Base-by-base conservation (phyloP, 2,888 invertebrate genomes). In the Trachelus iudaicus region DNA sequence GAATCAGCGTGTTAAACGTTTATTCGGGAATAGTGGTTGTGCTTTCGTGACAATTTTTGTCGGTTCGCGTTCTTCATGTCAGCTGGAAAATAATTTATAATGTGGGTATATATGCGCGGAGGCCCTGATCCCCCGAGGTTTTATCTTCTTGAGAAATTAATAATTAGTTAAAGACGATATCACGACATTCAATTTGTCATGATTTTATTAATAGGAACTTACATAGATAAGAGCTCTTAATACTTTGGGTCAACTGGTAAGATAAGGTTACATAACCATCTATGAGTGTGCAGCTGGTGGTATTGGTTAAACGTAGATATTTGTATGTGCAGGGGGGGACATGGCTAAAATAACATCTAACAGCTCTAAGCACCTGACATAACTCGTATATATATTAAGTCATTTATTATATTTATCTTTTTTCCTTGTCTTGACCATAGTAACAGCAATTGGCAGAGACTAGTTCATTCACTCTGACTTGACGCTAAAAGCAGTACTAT, bases 251-350 rank as follows among this genome's bases (percentile, higher is more conserved):
- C 82, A 82, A 23, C 40, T 80, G 77, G 77, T 76, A 76, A 81
- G 79, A 82, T 85, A 81, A 77, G 40, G 80, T 87, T 86, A 85
- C 76, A 79, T 85, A 85, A 87, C 80, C 12, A 35, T 69, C 31
- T 76, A 2, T 12, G 75, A 73, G 73, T 56, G 56, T 34, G 31
- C 77, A 76, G 71, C 12, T 31, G 56, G 23, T 81, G 76, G 37
- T 77, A 78, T 82, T 68, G 31, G 56, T 78, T 81, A 77, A 76
- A 80, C 75, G 79, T 69, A 75, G 73, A 68, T 75, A 23, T 56
- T 9, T 56, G 9, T 56, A 4, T 15, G 56, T 56, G 23, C 23
- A 56, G 9, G 23, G 56, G 9, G 23, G 56, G 9, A 23, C 23
- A 23, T 56, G 12, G 3, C 31, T 71, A 71, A 71, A 71, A 71